A percentile compares a stretch with the other conserved stretches of the same genome.
These are phyloP conservation scores for Platycheirus albimanus DNA, from an alignment of 2,888 invertebrate genomes.

Conservation along the genomic window DNA sequence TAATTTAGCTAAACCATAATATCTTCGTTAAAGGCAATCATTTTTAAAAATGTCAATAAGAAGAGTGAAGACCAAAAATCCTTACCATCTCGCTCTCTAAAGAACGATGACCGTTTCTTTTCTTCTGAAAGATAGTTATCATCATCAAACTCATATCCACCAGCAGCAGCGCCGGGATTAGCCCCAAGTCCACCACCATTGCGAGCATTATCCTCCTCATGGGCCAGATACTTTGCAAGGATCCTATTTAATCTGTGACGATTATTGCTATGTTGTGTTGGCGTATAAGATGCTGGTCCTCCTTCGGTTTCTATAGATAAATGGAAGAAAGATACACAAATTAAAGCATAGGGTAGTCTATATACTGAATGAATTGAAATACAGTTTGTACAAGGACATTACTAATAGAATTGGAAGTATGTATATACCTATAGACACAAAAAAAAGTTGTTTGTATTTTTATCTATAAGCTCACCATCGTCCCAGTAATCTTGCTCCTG, in stretches of 20 bases:
- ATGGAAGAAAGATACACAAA: not conserved
- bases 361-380: conserved; percentile 14
- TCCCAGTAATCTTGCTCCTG: conserved; percentile 81
- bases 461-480: conserved; percentile 79
- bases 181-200: conserved; percentile 76
- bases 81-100: conserved; percentile 81
- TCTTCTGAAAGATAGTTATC: conserved; percentile 78
- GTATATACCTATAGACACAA: too few species aligned
- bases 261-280: conserved; percentile 77
- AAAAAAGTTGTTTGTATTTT: too few species aligned
- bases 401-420: conserved; percentile 13
- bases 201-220: conserved; percentile 79
- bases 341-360: not conserved
- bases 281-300: conserved; percentile 55
- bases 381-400: conserved; percentile 7
- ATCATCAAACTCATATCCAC: conserved; percentile 80
- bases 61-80: too few species aligned
- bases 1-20: too few species aligned
- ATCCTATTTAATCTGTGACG: conserved; percentile 81
- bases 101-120: conserved; percentile 80
- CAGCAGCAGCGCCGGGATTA: conserved; percentile 62
- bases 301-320: conserved; percentile 51
- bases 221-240: conserved; percentile 81
- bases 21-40: too few species aligned
- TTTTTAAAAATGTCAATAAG: too few species aligned